Evolutionary conservation across 2,888 invertebrate species (phyloP).

Genomic region (Hypomecis punctinalis): DNA sequence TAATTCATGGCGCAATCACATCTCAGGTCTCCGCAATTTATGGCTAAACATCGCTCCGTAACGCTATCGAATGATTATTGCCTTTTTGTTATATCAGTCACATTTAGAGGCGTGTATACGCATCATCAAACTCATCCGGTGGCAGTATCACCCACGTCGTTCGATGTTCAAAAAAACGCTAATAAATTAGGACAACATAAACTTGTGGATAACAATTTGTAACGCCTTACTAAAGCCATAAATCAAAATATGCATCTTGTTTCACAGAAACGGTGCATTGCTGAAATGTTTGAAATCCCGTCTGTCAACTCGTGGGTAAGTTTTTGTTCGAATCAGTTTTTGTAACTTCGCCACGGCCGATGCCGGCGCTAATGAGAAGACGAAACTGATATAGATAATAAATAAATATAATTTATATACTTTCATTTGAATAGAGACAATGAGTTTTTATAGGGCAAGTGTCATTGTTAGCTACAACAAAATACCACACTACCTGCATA

Average conservation of each 20-base stretch:
- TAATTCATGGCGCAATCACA: conserved; percentile 74
- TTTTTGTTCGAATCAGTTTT: conserved; percentile 69
- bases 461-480: too few relatives aligned
- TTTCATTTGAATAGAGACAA: too few relatives aligned
- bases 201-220: conserved; percentile 76
- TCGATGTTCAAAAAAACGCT: conserved; percentile 47
- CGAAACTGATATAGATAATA: conserved; percentile 35
- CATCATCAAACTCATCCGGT: conserved; percentile 42
- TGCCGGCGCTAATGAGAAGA: conserved; percentile 73
- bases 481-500: too few relatives aligned
- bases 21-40: conserved; percentile 69
- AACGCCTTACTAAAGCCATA: conserved; percentile 70
- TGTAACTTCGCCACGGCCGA: conserved; percentile 60
- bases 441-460: too few relatives aligned
- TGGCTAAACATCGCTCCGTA: conserved; percentile 59
- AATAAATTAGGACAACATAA: conserved; percentile 64
- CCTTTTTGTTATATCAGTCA: conserved; percentile 52
- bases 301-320: conserved; percentile 73
- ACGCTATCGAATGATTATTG: conserved; percentile 56
- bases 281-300: conserved; percentile 79
- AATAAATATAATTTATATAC: neutral
- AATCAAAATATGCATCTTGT: conserved; percentile 76
- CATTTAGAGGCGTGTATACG: conserved; percentile 36
- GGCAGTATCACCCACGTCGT: conserved; percentile 50
- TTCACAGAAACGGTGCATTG: conserved; percentile 76